Percentiles rank a stretch among this genome's conserved stretches.
phyloP scores from a whole-genome alignment of 2,797 vertebrate genomes.

The Graptemys geographica region DNA sequence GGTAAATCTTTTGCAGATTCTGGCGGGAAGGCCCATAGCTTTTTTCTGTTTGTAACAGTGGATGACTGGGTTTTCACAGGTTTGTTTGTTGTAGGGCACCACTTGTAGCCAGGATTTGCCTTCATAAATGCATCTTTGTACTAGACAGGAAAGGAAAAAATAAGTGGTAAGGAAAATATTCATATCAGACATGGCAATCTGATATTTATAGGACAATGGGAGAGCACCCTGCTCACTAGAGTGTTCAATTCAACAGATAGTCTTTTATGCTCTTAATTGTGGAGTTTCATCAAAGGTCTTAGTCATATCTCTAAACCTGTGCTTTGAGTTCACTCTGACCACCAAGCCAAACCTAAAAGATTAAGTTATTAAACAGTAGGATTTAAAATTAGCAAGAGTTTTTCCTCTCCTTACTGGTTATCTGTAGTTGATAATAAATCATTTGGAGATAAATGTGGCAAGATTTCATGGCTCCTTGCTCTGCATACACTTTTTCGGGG shows the following conservation, averaged over 20 bases:
- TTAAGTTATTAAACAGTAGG: constrained; percentile 1
- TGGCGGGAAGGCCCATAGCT: constrained; percentile 92
- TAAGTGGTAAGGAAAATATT: background rate
- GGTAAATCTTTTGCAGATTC: constrained; percentile 91
- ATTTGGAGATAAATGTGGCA: background rate
- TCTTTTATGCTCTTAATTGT: constrained; percentile 32
- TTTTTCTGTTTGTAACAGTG: constrained; percentile 90
- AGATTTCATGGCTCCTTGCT: background rate
- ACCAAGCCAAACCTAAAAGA: background rate
- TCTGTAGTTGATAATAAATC: background rate
- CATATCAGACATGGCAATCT: background rate
- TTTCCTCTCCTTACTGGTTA: background rate
- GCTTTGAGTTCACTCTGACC: background rate
- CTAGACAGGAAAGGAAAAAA: constrained; percentile 80
- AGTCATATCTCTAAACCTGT: constrained; percentile 43
- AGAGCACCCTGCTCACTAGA: background rate
- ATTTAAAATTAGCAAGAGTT: background rate
- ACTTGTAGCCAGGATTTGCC: constrained; percentile 98
- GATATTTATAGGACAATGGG: background rate
- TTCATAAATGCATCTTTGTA: constrained; percentile 99
- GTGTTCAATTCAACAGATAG: constrained; percentile 30
- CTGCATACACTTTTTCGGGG: background rate
- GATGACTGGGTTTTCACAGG: constrained; percentile 91
- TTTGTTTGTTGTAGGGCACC: constrained; percentile 98
- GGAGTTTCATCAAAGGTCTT: background rate